These are phyloP conservation scores for Pelecanus crispus DNA, from an alignment of 2,113 vertebrate genomes.

Conservation along the genomic window DNA sequence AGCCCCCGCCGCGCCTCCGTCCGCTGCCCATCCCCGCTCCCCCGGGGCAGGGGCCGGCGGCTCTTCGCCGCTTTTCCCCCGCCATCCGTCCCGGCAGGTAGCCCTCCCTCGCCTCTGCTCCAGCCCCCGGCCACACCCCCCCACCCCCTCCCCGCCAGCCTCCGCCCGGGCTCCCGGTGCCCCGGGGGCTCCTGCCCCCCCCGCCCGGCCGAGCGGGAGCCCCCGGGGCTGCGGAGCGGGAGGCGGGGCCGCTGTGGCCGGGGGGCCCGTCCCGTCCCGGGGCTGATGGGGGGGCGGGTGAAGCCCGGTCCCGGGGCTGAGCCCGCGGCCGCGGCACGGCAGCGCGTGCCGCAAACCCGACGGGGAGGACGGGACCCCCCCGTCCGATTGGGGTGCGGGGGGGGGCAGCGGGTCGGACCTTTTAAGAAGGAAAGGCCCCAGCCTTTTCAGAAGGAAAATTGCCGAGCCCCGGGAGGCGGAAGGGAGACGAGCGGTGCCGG, in stretches of 20 bases:
- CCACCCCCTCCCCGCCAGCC: accelerated
- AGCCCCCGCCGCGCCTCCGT: background rate
- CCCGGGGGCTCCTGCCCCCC: background rate
- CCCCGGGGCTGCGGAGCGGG: no score
- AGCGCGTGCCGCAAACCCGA: background rate
- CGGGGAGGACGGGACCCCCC: background rate
- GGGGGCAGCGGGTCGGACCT: no score
- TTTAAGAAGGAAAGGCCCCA: background rate
- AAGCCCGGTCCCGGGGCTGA: background rate
- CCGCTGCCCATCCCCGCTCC: accelerated
- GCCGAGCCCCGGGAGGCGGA: background rate
- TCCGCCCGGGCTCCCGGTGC: background rate
- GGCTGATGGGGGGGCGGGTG: background rate
- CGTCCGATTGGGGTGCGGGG: no score
- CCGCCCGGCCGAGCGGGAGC: no score
- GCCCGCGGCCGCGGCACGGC: no score
- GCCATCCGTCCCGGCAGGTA: background rate
- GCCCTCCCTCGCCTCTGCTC: no score
- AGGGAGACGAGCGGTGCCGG: background rate
- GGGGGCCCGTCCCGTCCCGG: background rate
- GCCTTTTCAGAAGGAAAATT: background rate
- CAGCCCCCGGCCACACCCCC: background rate
- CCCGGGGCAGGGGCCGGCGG: no score
- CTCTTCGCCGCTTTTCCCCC: background rate
- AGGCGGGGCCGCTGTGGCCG: no score